Evolutionary conservation across 2,797 vertebrate genomes (phyloP).

Genomic region (Vipera latastei): DNA sequence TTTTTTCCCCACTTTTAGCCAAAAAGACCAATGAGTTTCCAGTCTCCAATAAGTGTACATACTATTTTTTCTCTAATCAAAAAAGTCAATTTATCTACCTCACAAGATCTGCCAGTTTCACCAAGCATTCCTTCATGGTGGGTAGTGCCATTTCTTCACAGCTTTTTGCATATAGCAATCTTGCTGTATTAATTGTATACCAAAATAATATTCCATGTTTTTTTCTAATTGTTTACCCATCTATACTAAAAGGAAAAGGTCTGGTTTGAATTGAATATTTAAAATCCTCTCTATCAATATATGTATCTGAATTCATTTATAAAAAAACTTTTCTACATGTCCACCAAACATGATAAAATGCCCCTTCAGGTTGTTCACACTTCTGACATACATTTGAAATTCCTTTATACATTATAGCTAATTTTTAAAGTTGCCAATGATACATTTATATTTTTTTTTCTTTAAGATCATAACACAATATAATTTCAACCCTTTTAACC

Average conservation of each 20-base stretch:
- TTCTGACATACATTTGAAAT: not conserved
- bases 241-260: not conserved
- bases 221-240: no score
- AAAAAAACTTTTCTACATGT: not conserved
- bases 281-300: not conserved
- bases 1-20: not conserved
- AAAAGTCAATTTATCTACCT: not conserved
- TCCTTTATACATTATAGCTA: not conserved
- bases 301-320: not conserved
- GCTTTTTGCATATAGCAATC: not conserved
- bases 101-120: not conserved
- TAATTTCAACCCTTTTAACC: not conserved
- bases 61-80: not conserved
- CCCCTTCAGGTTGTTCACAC: not conserved
- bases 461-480: not conserved
- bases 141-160: not conserved
- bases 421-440: not conserved
- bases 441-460: not conserved
- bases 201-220: no score
- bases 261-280: not conserved
- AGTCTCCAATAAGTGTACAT: not conserved
- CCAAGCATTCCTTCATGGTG: not conserved
- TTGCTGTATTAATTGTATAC: no score
- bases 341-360: not conserved
- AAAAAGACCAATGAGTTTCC: not conserved